Evolutionary conservation across 1,140 invertebrate species (phyloP), one percentile per base, ranked within the genome.

Genomic region (Papilio helenus): DNA sequence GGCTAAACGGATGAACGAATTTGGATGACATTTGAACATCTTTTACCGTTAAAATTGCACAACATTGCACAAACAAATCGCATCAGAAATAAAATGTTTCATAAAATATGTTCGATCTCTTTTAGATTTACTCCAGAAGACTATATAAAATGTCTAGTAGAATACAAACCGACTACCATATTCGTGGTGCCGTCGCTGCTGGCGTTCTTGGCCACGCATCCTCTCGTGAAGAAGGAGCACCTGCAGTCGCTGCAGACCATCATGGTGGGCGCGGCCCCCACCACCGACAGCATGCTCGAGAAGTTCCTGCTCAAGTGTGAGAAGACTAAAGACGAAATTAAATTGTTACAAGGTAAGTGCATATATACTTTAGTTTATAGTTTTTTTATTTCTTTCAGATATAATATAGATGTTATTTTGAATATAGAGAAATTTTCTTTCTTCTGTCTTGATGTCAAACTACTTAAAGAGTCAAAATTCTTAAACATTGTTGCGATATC

Each of bases 171-270:
- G 1, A 95, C 93, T 7, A 93, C 95, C 4, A 80, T 97, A 29
- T 97, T 96, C 83, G 96, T 97, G 18, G 97, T 97, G 14, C 96
- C 97, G 0, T 97, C 96, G 0, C 85, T 97, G 5, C 83, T 97
- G n/a, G 89, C 96, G 0, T 97, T 97, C 87, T 85, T 97, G 42
- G 95, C 96, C 0, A 95, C 96, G 2, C 96, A 97, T 93, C 96
- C 96, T 0, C 87, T 90, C 10, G 95, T 97, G 20, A 96, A 95
- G 72, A 93, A 94, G 79, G 95, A 96, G 72, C 95, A 97, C 84
- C 86, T 97, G 79, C 87, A 95, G 23, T 95, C 94, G 1, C 91
- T 97, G 0, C 94, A 95, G 81, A 93, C 93, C 29, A 95, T 97
- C 29, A 95, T 96, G 81, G 96, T 96, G 39, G 96, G 96, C 3